Base-by-base conservation (phyloP, 2,113 vertebrate genomes). In the Lontra canadensis region DNA sequence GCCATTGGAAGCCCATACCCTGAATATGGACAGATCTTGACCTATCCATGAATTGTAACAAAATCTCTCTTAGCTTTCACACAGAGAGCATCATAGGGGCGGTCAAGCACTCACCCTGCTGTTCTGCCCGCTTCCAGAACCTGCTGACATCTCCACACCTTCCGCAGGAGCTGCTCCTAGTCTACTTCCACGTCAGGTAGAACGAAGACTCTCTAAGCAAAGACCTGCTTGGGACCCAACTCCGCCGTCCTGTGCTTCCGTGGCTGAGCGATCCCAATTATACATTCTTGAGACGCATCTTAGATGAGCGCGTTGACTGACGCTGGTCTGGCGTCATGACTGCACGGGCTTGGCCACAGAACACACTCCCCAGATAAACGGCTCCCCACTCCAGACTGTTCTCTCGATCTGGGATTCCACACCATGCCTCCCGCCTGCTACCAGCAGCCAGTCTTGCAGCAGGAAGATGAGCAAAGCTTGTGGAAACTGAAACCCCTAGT, bases 401-500 rank as follows among this genome's bases (percentile, higher is more conserved):
- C 67, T 83, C 76, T 78, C 52, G 4, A 47, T 29, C 88, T 78
- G 79, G 73, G 96, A 59, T 65, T 94, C 94, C 90, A 63, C 85
- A 76, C 88, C 88, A 94, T 73, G 94, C 88, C 78, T 95, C 78
- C 78, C 5, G 74, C 79, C 86, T 26, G 59, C 94, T 84, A 55
- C 63, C 69, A 65, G 59, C 36, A 96, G 97, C 57, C 85, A 47
- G 84, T 79, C 44, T 80, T 59, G 78, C 59, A 49, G 92, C 87
- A 88, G 94, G 74, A 79, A 76, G 93, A 92, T 81, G 92, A 96
- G 96, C 47, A 47, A 79, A 42, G 92, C 90, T n/a, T 52, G 80
- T n/a, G 71, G 98, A 98, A 98, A 97, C 96, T 65, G 79, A 86
- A 98, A n/a, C 47, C 95, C 90, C n/a, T 4, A 0, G 36, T 97